These are phyloP conservation scores for Cephonodes hylas DNA, from an alignment of 2,888 invertebrate genomes.

Conservation along the genomic window DNA sequence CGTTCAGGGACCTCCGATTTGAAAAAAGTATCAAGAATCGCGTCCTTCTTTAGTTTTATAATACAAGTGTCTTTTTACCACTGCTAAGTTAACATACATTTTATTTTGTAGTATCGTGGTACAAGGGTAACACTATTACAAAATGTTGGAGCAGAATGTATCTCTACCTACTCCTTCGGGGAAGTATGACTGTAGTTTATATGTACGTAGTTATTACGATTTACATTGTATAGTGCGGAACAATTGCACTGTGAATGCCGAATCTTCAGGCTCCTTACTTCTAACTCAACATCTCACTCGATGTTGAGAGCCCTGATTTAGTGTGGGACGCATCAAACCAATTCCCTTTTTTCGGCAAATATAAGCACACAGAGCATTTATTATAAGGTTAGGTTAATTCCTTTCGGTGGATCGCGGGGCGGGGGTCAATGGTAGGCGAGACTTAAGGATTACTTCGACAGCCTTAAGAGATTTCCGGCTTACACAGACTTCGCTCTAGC, in stretches of 20 bases:
- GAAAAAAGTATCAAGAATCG: not conserved
- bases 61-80: no score
- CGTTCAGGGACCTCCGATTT: not conserved
- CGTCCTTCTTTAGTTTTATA: not conserved
- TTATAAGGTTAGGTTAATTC: not conserved
- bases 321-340: not conserved
- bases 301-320: not conserved
- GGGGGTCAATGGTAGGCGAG: slow-evolving; percentile 30
- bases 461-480: slow-evolving; percentile 59
- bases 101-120: no score
- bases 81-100: no score
- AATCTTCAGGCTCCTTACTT: no score
- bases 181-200: no score
- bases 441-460: slow-evolving; percentile 49
- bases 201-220: no score
- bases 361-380: not conserved
- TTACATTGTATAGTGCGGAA: no score
- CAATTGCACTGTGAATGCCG: no score
- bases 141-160: no score
- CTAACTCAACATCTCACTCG: no score
- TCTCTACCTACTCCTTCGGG: no score
- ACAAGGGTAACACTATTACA: no score
- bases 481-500: slow-evolving; percentile 46
- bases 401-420: not conserved
- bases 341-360: not conserved